These are phyloP conservation scores for Papio anubis DNA, from an alignment of 2,113 vertebrate species.

Conservation along the genomic window DNA sequence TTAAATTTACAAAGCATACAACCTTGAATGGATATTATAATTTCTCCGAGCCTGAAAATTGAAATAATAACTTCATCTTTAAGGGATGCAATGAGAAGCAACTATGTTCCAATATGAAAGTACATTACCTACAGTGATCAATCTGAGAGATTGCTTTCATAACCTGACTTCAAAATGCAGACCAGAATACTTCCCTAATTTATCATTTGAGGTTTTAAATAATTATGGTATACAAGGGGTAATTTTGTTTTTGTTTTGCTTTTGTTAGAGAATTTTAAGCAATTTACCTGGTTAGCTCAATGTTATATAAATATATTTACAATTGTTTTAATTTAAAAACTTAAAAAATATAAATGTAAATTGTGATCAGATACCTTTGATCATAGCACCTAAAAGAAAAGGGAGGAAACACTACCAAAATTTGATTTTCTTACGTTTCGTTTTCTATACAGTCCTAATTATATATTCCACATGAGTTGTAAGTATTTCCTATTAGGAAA, in stretches of 20 bases:
- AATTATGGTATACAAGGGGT: background rate
- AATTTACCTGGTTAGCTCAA: background rate
- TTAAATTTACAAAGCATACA: background rate
- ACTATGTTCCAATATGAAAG: background rate
- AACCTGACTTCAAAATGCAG: background rate
- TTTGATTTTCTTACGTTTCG: constrained; percentile 21
- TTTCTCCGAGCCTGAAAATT: background rate
- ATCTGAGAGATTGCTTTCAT: background rate
- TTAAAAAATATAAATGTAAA: background rate
- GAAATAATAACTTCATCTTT: background rate
- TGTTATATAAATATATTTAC: background rate
- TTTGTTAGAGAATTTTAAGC: constrained; percentile 5
- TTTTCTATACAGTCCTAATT: background rate
- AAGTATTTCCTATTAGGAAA: constrained; percentile 2
- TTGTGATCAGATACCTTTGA: constrained; percentile 12
- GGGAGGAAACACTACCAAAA: background rate
- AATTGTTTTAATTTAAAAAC: constrained; percentile 27
- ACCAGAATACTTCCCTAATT: background rate
- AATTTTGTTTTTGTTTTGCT: background rate
- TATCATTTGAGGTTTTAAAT: constrained; percentile 33
- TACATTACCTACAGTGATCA: background rate
- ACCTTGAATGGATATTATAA: background rate
- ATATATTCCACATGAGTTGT: background rate
- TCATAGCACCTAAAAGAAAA: constrained; percentile 3
- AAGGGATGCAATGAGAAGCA: background rate